Percentiles rank a stretch among this genome's conserved stretches.
These are phyloP conservation scores for Tuta absoluta DNA, from an alignment of 2,888 invertebrate genomes.

Conservation along the genomic window DNA sequence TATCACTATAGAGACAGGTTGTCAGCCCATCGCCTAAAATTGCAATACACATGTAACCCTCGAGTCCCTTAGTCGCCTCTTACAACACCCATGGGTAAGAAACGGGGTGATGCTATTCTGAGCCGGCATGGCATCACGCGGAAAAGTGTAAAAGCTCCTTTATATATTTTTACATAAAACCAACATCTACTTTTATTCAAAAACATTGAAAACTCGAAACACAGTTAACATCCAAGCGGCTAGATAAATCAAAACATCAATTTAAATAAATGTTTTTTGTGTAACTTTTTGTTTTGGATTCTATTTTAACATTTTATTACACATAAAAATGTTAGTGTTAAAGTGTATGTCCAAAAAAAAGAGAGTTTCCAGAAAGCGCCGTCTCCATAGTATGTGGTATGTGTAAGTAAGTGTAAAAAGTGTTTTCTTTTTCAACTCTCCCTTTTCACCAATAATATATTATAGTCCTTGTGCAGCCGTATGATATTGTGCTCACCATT, in stretches of 20 bases:
- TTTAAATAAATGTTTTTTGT: constrained; percentile 9
- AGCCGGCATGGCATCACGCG: too few relatives aligned
- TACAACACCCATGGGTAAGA: too few relatives aligned
- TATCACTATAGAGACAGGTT: too few relatives aligned
- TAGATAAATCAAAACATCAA: constrained; percentile 34
- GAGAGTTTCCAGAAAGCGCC: too few relatives aligned
- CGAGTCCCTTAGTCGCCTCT: too few relatives aligned
- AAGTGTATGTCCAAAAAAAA: neutral
- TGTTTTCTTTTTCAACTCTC: neutral
- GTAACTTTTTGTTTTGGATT: constrained; percentile 14
- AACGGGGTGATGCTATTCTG: too few relatives aligned
- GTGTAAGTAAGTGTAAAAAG: neutral
- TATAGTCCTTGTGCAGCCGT: neutral
- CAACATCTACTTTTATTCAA: constrained; percentile 31
- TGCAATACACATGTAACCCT: too few relatives aligned
- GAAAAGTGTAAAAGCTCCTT: too few relatives aligned
- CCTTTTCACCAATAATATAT: neutral
- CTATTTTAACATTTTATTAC: neutral
- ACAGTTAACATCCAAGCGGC: constrained; percentile 59
- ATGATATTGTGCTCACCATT: constrained; percentile 8
- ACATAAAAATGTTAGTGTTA: constrained; percentile 13
- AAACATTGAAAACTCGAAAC: constrained; percentile 26
- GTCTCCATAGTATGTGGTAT: neutral
- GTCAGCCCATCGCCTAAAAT: too few relatives aligned
- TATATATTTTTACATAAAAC: constrained; percentile 36